These are phyloP conservation scores for Drosophila burlai DNA, from an alignment of 1,140 invertebrate genomes.

Conservation along the genomic window DNA sequence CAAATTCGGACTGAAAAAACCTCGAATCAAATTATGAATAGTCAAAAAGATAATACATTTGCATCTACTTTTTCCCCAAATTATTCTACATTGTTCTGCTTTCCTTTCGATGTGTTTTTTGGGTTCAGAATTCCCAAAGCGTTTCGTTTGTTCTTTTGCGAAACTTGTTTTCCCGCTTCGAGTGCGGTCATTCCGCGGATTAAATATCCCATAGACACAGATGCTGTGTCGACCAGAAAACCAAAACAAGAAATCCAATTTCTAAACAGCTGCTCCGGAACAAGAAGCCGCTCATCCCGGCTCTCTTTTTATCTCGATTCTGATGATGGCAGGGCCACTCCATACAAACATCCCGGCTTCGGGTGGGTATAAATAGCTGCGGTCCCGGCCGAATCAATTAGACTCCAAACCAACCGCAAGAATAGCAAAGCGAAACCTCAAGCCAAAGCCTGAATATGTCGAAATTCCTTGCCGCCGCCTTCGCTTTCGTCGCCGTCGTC, in stretches of 20 bases:
- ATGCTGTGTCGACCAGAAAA: slow-evolving; percentile 21
- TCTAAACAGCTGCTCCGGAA: slow-evolving; percentile 51
- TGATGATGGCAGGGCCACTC: neutral
- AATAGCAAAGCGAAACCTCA: slow-evolving; percentile 29
- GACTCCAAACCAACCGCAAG: slow-evolving; percentile 48
- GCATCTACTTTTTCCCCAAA: slow-evolving; percentile 43
- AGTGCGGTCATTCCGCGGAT: slow-evolving; percentile 55
- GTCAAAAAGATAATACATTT: slow-evolving; percentile 36
- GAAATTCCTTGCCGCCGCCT: slow-evolving; percentile 48
- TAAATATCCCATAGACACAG: slow-evolving; percentile 41
- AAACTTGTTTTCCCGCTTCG: slow-evolving; percentile 62
- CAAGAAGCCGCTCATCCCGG: slow-evolving; percentile 16
- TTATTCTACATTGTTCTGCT: slow-evolving; percentile 52
- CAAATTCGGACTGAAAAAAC: neutral
- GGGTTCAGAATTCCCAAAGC: slow-evolving; percentile 49
- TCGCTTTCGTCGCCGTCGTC: slow-evolving; percentile 48
- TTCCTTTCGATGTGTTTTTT: slow-evolving; percentile 20
- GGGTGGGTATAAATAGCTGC: slow-evolving; percentile 68
- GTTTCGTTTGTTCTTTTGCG: slow-evolving; percentile 72
- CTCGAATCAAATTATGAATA: slow-evolving; percentile 2
- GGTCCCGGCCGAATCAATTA: slow-evolving; percentile 54
- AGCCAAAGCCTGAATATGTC: slow-evolving; percentile 53
- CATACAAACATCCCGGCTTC: slow-evolving; percentile 47
- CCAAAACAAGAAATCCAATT: slow-evolving; percentile 62
- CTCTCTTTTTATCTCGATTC: slow-evolving; percentile 17